Evolutionary conservation across 2,113 vertebrate genomes (phyloP).

Genomic region (Leptobrachium leishanense): DNA sequence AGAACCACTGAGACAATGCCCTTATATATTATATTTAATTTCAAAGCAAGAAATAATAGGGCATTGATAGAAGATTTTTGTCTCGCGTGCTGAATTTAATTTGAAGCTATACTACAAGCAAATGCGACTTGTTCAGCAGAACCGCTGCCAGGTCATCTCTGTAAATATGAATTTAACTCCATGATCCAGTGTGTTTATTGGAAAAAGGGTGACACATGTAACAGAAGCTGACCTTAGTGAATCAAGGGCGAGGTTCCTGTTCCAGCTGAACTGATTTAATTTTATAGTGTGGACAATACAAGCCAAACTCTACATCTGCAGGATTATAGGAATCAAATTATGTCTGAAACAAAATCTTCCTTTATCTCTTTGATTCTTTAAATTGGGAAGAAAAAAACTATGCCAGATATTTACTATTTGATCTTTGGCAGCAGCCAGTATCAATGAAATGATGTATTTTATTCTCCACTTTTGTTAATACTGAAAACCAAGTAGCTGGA

Average conservation of each 20-base stretch:
- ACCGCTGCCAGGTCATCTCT: neutral
- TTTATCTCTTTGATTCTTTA: conserved; percentile 16
- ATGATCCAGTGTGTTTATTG: neutral
- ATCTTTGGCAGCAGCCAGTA: neutral
- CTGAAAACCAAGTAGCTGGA: neutral
- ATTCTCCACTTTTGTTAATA: neutral
- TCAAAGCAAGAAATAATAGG: too few relatives aligned
- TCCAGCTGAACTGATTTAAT: conserved; percentile 19
- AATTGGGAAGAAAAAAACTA: conserved; percentile 9
- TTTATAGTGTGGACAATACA: neutral
- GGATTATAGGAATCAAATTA: neutral
- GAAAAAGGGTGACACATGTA: neutral
- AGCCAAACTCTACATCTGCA: conserved; percentile 26
- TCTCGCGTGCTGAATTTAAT: too few relatives aligned
- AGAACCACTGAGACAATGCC: too few relatives aligned
- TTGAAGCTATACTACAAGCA: too few relatives aligned
- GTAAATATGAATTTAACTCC: neutral
- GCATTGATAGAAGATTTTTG: too few relatives aligned
- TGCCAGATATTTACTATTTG: conserved; percentile 7
- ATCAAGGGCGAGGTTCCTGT: neutral
- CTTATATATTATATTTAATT: too few relatives aligned
- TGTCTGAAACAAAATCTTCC: conserved; percentile 5
- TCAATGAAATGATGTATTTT: neutral
- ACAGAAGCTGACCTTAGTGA: neutral
- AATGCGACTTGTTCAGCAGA: too few relatives aligned